Conservation (phyloP, 1,140 invertebrate genomes). For the Laupala kohalensis region DNA sequence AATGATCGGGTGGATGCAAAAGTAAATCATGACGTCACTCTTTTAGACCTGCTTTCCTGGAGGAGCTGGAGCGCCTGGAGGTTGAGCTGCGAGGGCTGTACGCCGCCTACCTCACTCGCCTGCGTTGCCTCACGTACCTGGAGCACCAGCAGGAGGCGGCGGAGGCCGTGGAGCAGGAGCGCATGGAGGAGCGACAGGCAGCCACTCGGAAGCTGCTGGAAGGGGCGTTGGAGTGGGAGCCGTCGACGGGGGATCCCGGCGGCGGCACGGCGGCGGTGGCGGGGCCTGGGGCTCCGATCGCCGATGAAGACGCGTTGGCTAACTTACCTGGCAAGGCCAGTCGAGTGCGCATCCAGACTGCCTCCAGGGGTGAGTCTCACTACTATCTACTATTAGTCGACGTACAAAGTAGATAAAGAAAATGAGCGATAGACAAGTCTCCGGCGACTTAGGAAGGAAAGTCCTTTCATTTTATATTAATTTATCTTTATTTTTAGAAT, state of each 20-base stretch:
- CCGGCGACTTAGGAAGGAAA: background rate
- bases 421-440: too few relatives aligned
- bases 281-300: conserved; percentile 15
- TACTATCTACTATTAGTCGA: background rate
- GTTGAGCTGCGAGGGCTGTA: conserved; percentile 73
- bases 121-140: conserved; percentile 73
- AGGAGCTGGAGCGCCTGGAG: conserved; percentile 89
- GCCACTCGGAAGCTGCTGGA: conserved; percentile 36
- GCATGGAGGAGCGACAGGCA: conserved; percentile 42
- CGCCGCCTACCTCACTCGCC: conserved; percentile 74
- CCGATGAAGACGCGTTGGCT: conserved; percentile 16
- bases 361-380: conserved; percentile 10
- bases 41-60: conserved; percentile 87
- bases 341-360: conserved; percentile 12
- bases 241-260: conserved; percentile 28
- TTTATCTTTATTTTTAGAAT: background rate
- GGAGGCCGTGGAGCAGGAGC: conserved; percentile 52
- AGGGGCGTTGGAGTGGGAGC: conserved; percentile 30
- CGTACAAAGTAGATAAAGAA: background rate
- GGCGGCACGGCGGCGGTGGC: conserved; percentile 22
- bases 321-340: conserved; percentile 19
- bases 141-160: conserved; percentile 62
- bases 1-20: too few relatives aligned
- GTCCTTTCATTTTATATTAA: too few relatives aligned
- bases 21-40: too few relatives aligned